Conservation (phyloP, 1,140 invertebrate species). For the Centruroides sculpturatus region DNA sequence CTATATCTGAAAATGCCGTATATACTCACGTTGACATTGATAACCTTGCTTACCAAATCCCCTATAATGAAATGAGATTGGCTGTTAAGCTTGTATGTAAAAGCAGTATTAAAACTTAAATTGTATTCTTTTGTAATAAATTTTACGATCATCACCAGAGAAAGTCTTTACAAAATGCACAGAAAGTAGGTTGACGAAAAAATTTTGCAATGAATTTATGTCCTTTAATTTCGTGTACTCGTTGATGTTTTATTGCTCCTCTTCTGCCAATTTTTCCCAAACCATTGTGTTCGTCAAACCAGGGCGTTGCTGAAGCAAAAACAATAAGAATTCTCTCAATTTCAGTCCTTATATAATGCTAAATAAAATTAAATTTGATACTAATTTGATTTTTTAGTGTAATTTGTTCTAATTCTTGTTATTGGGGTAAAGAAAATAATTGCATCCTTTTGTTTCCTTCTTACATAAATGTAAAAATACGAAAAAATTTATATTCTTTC, state of each 20-base stretch:
- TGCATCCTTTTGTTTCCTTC: too few species aligned
- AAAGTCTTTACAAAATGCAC: slow-evolving; percentile 67
- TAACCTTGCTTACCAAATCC: slow-evolving; percentile 98
- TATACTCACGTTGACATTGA: slow-evolving; percentile 89
- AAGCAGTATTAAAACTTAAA: not conserved
- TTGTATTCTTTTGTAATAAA: not conserved
- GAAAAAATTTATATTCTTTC: too few species aligned
- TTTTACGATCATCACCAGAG: slow-evolving; percentile 50
- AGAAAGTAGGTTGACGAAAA: slow-evolving; percentile 93
- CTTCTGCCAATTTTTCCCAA: not conserved
- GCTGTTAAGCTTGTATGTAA: not conserved
- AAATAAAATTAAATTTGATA: not conserved
- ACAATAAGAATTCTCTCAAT: not conserved
- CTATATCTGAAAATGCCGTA: too few species aligned
- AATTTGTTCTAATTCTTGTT: too few species aligned
- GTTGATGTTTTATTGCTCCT: slow-evolving; percentile 10
- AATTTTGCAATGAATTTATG: slow-evolving; percentile 99
- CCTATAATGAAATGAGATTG: not conserved
- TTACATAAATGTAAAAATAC: too few species aligned
- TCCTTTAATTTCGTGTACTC: slow-evolving; percentile 88
- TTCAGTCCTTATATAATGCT: not conserved
- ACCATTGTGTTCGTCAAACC: not conserved
- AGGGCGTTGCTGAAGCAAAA: not conserved
- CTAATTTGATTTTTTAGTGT: too few species aligned
- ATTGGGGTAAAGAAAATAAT: too few species aligned